Evolutionary conservation across 2,888 invertebrate species (phyloP).

Genomic region (Brenthis hecate): DNA sequence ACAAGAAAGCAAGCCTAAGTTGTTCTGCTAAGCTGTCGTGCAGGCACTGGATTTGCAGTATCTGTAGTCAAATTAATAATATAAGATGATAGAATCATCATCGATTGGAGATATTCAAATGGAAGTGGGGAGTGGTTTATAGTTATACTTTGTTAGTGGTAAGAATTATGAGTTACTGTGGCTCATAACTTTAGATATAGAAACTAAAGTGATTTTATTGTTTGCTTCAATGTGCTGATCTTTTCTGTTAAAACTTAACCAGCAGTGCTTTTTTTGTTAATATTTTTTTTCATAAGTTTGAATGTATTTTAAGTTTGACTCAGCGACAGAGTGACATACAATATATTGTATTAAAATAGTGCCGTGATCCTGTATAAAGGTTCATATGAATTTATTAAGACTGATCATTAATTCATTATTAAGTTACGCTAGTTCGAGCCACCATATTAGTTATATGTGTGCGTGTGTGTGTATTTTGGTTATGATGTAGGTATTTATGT

Average conservation of each 20-base stretch:
- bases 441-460: slow-evolving; percentile 64
- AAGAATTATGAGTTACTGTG: slow-evolving; percentile 48
- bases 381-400: slow-evolving; percentile 73
- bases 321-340: slow-evolving; percentile 72
- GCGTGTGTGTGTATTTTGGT: slow-evolving; percentile 59
- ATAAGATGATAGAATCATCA: slow-evolving; percentile 59
- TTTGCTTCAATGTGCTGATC: slow-evolving; percentile 67
- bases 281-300: slow-evolving; percentile 65
- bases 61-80: slow-evolving; percentile 53
- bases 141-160: slow-evolving; percentile 45
- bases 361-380: slow-evolving; percentile 54
- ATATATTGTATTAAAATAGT: slow-evolving; percentile 58
- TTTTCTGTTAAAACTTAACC: slow-evolving; percentile 64
- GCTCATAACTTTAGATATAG: slow-evolving; percentile 32
- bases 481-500: slow-evolving; percentile 65
- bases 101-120: slow-evolving; percentile 37
- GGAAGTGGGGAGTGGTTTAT: slow-evolving; percentile 45
- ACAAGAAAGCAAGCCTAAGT: slow-evolving; percentile 30
- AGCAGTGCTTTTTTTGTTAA: slow-evolving; percentile 75
- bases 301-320: slow-evolving; percentile 70
- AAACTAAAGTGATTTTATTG: slow-evolving; percentile 55
- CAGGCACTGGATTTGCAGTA: slow-evolving; percentile 44
- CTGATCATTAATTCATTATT: slow-evolving; percentile 80
- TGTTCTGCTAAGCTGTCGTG: slow-evolving; percentile 19
- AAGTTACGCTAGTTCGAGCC: slow-evolving; percentile 77